Percentiles rank a stretch among this genome's conserved stretches.
phyloP scores from a whole-genome alignment of 53 echinoderm and acorn worm species.

The Actinopyga echinites region DNA sequence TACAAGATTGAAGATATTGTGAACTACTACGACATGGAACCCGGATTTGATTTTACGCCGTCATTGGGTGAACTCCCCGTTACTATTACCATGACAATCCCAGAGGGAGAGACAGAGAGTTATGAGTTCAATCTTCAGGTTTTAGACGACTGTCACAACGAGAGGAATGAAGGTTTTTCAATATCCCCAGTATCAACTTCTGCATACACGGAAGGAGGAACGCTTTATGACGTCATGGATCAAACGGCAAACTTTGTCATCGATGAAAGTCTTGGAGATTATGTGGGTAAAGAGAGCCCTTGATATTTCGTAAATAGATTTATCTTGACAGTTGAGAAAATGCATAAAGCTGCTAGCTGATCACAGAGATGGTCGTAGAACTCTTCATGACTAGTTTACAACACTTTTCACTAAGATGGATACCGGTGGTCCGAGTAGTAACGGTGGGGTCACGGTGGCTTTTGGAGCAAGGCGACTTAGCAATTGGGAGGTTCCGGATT shows the following conservation, averaged over 20 bases:
- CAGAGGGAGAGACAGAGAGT: neutral
- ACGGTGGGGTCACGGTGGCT: no score
- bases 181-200: neutral
- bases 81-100: conserved; percentile 3
- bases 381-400: no score
- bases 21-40: neutral
- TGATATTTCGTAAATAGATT: no score
- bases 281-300: no score
- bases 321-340: no score
- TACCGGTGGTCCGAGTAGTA: no score
- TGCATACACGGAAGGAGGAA: neutral
- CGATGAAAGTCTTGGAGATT: neutral
- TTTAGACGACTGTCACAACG: conserved; percentile 12
- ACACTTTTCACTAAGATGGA: no score
- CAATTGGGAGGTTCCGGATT: no score
- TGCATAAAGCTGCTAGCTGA: no score
- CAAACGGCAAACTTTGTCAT: neutral
- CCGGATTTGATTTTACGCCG: conserved; percentile 6
- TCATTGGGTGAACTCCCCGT: neutral
- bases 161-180: neutral
- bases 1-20: neutral
- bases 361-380: no score
- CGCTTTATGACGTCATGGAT: neutral
- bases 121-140: neutral
- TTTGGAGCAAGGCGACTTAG: no score